These are phyloP conservation scores for Oriolus oriolus DNA, from an alignment of 2,113 vertebrate species.

Conservation along the genomic window DNA sequence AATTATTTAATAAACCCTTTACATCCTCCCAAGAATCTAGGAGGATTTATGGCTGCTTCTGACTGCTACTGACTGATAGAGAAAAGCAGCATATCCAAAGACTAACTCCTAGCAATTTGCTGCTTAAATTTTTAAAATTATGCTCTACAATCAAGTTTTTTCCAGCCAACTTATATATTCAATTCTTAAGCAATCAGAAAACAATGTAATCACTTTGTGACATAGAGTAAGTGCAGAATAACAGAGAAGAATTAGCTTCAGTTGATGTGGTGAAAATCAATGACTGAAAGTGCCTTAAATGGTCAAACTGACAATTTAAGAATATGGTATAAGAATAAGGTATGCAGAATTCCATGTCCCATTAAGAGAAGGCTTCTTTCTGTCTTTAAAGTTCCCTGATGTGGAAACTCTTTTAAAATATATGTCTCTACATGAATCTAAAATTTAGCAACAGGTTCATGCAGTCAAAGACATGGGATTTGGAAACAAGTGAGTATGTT, in stretches of 20 bases:
- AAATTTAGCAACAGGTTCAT: not conserved
- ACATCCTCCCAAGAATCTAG: not conserved
- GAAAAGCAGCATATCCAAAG: not conserved
- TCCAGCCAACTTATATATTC: not conserved
- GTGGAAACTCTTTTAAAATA: not conserved
- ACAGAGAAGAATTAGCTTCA: not conserved
- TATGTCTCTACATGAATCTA: not conserved
- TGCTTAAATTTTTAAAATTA: not conserved
- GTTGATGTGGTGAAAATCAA: not conserved
- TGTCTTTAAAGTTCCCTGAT: not conserved
- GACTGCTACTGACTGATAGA: not conserved
- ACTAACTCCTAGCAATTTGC: not conserved
- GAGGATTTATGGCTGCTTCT: not conserved
- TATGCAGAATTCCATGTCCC: not conserved
- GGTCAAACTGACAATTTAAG: not conserved
- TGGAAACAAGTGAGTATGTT: not conserved
- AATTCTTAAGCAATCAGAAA: not conserved
- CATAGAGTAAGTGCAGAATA: not conserved
- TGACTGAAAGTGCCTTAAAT: not conserved
- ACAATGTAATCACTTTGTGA: not conserved
- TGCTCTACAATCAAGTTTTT: not conserved
- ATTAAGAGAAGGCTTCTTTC: not conserved
- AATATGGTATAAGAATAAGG: too few relatives aligned
- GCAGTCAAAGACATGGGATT: not conserved
- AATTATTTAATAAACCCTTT: slow-evolving; percentile 2